phyloP scores from a whole-genome alignment of 1,140 invertebrate species.

The Gerris buenoi region DNA sequence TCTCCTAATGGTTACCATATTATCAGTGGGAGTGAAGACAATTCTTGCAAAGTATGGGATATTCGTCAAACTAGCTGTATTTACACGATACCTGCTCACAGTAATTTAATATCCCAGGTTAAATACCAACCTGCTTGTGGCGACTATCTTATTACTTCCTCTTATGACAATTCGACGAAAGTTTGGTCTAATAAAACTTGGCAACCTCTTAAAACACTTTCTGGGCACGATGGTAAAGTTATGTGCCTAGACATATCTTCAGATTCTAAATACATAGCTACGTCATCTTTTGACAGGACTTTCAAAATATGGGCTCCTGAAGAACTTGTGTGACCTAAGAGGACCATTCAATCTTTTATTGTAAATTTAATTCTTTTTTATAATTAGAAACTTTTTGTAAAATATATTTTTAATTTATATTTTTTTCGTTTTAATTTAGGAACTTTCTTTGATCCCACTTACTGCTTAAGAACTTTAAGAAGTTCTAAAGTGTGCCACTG shows the following conservation, averaged over 20 bases:
- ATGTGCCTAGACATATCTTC: slow-evolving; percentile 78
- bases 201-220: slow-evolving; percentile 85
- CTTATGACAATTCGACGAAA: slow-evolving; percentile 78
- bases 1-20: slow-evolving; percentile 87
- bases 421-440: no score
- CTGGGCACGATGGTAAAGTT: slow-evolving; percentile 90
- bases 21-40: slow-evolving; percentile 88
- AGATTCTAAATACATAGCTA: slow-evolving; percentile 81
- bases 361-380: no score
- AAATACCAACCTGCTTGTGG: slow-evolving; percentile 72
- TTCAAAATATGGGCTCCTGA: slow-evolving; percentile 95
- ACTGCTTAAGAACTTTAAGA: no score
- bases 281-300: slow-evolving; percentile 87
- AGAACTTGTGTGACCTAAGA: no score
- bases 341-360: no score
- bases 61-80: slow-evolving; percentile 66
- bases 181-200: slow-evolving; percentile 92
- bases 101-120: slow-evolving; percentile 75
- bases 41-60: slow-evolving; percentile 92
- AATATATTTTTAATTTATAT: no score
- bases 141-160: slow-evolving; percentile 70
- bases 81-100: slow-evolving; percentile 93
- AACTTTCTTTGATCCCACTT: no score
- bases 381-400: no score
- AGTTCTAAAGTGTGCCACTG: no score